Evolutionary conservation across 2,888 invertebrate species (phyloP).

Genomic region (Lasiommata megera): DNA sequence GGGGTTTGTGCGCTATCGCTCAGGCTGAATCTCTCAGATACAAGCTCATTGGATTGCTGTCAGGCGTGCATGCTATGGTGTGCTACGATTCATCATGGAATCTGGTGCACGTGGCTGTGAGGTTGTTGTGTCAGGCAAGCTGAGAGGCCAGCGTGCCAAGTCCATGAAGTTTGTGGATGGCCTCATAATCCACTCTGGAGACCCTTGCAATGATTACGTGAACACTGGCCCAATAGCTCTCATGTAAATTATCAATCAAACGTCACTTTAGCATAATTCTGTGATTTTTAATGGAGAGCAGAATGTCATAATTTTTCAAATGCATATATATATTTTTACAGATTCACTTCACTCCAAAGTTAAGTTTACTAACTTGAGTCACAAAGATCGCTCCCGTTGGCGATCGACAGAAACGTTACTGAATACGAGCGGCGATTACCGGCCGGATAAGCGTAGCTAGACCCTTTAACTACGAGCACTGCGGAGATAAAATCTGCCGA

Average conservation of each 20-base stretch:
- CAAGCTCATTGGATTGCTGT: slow-evolving; percentile 96
- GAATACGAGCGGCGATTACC: neutral
- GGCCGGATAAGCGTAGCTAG: neutral
- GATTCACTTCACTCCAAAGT: no score
- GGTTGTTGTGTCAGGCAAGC: slow-evolving; percentile 99
- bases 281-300: no score
- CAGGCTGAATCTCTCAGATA: slow-evolving; percentile 99
- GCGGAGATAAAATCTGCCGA: slow-evolving; percentile 17
- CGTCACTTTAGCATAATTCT: no score
- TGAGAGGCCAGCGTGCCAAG: slow-evolving; percentile 99
- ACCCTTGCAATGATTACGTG: slow-evolving; percentile 99
- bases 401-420: neutral
- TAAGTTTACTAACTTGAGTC: no score
- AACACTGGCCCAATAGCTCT: no score
- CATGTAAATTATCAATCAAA: no score
- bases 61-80: slow-evolving; percentile 98
- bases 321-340: no score
- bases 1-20: slow-evolving; percentile 99
- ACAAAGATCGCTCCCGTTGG: no score
- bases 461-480: slow-evolving; percentile 1
- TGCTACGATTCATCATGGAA: slow-evolving; percentile 99
- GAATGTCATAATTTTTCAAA: no score
- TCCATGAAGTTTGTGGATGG: slow-evolving; percentile 99
- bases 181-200: slow-evolving; percentile 99
- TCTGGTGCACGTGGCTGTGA: slow-evolving; percentile 98